Evolutionary conservation across 2,888 invertebrate genomes (phyloP).

Genomic region (Hemaris fuciformis): DNA sequence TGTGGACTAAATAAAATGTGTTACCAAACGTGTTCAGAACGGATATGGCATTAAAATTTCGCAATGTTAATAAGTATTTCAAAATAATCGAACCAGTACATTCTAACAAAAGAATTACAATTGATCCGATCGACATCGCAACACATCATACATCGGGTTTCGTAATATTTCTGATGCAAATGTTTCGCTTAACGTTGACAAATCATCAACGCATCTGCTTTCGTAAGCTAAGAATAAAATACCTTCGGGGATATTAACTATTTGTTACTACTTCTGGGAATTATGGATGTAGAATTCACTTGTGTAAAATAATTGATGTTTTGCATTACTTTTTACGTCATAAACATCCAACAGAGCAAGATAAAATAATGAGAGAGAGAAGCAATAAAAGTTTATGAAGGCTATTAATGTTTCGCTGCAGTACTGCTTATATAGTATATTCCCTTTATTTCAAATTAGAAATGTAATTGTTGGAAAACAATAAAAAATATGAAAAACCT

Average conservation of each 20-base stretch:
- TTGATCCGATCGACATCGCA: constrained; percentile 2
- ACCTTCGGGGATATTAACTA: background rate
- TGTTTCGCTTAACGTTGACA: background rate
- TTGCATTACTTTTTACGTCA: too few relatives aligned
- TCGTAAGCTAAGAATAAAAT: background rate
- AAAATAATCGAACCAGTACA: background rate
- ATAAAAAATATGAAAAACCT: too few relatives aligned
- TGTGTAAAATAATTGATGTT: too few relatives aligned
- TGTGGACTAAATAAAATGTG: background rate
- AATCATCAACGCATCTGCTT: background rate
- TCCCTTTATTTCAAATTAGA: too few relatives aligned
- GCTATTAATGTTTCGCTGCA: too few relatives aligned
- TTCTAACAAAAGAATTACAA: constrained; percentile 8
- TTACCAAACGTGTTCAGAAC: constrained; percentile 1
- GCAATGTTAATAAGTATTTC: background rate
- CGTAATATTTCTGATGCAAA: constrained; percentile 1
- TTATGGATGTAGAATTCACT: background rate
- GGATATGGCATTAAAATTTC: background rate
- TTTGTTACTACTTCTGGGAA: background rate
- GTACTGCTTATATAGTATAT: too few relatives aligned
- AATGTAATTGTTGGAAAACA: too few relatives aligned
- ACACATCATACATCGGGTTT: background rate
- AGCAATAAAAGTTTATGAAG: too few relatives aligned
- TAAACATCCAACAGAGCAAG: too few relatives aligned
- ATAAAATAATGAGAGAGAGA: too few relatives aligned